A percentile compares a stretch with the other conserved stretches of the same genome.
phyloP scores from a whole-genome alignment of 2,113 vertebrate genomes.

The Muscicapa adusta region DNA sequence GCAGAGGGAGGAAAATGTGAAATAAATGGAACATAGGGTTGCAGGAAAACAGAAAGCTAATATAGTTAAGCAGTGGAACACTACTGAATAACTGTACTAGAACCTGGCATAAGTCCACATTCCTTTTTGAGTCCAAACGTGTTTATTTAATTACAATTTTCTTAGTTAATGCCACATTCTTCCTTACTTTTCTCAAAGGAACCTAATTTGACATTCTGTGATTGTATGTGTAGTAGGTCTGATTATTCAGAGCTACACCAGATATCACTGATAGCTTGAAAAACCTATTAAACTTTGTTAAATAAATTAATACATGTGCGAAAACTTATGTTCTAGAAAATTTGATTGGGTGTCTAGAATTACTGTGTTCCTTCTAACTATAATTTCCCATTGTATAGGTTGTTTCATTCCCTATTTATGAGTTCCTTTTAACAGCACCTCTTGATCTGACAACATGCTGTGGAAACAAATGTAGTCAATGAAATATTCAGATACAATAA shows the following conservation, averaged over 20 bases:
- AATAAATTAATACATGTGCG: not conserved
- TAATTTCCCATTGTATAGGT: not conserved
- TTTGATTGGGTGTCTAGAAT: not conserved
- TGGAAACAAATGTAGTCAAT: slow-evolving; percentile 30
- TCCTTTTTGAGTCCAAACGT: not conserved
- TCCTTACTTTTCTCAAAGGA: not conserved
- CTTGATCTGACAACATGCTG: slow-evolving; percentile 33
- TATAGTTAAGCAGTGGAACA: not conserved
- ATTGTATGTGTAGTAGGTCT: not conserved
- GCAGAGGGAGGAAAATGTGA: not conserved
- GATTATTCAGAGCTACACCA: not conserved
- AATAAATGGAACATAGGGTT: not conserved
- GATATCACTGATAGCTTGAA: not conserved
- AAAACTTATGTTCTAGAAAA: not conserved
- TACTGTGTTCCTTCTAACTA: not conserved
- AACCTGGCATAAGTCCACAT: not conserved
- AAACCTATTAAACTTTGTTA: not conserved
- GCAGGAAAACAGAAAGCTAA: not conserved
- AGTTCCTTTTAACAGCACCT: not conserved
- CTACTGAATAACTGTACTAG: not conserved
- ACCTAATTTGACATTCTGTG: not conserved
- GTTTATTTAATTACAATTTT: not conserved
- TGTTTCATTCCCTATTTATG: not conserved
- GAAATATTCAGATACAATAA: slow-evolving; percentile 30
- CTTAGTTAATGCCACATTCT: not conserved